These are phyloP conservation scores for Disparrhopalites patrizii DNA, from an alignment of 2,888 invertebrate species.

Conservation along the genomic window DNA sequence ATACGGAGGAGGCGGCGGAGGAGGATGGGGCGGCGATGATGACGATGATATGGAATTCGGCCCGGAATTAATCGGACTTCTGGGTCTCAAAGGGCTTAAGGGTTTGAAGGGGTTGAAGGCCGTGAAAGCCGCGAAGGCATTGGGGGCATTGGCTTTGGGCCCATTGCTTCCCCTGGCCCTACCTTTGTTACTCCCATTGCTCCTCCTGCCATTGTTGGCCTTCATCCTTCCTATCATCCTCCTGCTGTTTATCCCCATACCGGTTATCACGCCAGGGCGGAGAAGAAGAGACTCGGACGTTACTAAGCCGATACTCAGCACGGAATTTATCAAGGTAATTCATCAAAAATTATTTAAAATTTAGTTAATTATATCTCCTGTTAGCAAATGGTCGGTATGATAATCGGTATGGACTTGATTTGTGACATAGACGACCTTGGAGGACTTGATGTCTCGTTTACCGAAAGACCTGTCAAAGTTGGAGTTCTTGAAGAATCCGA, in stretches of 20 bases:
- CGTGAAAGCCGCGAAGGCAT: conserved; percentile 22
- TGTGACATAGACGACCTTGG: conserved; percentile 17
- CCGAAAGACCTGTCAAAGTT: conserved; percentile 26
- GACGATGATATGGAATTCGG: conserved; percentile 25
- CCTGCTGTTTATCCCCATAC: conserved; percentile 23
- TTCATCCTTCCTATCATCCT: conserved; percentile 17
- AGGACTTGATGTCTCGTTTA: conserved; percentile 20
- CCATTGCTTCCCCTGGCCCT: conserved; percentile 22
- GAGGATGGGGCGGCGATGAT: conserved; percentile 6
- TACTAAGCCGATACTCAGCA: conserved; percentile 8
- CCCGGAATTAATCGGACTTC: conserved; percentile 22
- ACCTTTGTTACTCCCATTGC: conserved; percentile 18
- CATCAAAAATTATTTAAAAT: too few relatives aligned
- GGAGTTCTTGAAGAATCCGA: conserved; percentile 20
- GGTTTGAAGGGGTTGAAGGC: conserved; percentile 29
- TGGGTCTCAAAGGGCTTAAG: conserved; percentile 30
- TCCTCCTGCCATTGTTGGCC: conserved; percentile 17
- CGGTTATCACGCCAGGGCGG: conserved; percentile 15
- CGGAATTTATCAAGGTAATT: conserved; percentile 21
- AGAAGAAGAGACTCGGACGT: neutral
- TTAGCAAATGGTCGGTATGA: neutral
- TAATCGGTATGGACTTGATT: neutral
- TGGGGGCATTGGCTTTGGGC: conserved; percentile 19
- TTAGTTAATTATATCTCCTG: too few relatives aligned
- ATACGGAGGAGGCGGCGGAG: conserved; percentile 11